These are phyloP conservation scores for Elephantulus edwardii DNA, from an alignment of 2,113 vertebrate species.

Conservation along the genomic window DNA sequence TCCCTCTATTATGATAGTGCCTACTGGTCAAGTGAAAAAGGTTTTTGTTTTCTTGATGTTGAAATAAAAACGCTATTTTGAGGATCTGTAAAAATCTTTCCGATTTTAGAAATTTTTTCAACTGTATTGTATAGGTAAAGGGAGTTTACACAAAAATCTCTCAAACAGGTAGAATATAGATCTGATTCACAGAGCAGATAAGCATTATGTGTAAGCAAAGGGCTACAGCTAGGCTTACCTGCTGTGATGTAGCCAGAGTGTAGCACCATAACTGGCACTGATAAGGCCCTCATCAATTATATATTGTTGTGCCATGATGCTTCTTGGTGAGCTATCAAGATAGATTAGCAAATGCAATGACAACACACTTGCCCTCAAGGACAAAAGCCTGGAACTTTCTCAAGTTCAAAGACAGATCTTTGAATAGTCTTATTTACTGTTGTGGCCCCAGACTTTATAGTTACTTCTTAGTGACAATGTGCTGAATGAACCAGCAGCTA, in stretches of 20 bases:
- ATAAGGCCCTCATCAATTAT: background rate
- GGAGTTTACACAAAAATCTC: slow-evolving; percentile 15
- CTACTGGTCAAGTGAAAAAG: no score
- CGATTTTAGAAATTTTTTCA: slow-evolving; percentile 21
- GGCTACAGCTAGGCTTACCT: background rate
- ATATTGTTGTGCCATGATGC: background rate
- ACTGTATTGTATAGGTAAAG: background rate
- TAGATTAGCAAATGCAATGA: background rate
- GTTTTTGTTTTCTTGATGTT: no score
- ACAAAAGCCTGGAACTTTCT: slow-evolving; percentile 27
- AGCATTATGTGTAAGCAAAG: background rate
- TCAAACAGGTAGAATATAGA: background rate
- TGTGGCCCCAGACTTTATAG: background rate
- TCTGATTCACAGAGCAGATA: background rate
- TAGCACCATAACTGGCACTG: background rate
- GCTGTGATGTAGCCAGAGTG: background rate
- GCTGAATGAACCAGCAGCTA: background rate
- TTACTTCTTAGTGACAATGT: background rate
- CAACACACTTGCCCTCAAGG: background rate
- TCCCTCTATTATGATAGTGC: no score
- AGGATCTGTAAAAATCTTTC: background rate
- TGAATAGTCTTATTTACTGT: background rate
- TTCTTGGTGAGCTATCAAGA: background rate
- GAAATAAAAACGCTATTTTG: background rate
- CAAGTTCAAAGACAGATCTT: background rate